Evolutionary conservation across 2,797 vertebrate species (phyloP), one percentile per base, ranked within the genome.

Genomic region (Pelodytes ibericus): DNA sequence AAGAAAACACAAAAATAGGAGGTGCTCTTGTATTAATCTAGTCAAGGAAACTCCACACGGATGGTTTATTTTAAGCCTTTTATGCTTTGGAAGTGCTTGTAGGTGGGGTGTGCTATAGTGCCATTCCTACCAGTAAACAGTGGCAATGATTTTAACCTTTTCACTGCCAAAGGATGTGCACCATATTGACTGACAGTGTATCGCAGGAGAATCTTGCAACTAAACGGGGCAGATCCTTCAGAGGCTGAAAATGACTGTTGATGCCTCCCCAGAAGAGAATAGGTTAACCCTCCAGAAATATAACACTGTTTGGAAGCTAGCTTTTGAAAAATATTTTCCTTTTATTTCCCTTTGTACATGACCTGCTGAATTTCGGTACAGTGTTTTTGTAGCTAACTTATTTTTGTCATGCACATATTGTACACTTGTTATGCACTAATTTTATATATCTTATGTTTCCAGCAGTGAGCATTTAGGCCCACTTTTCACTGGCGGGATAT

Each of bases 391-490:
- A 98, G 96, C 96, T 95, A 95, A 97, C 96, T 99, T 99, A 98
- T 98, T 99, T 79, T 99, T 99, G 95, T 97, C 97, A 99, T 97
- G 96, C 96, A 99, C 96, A 98, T 98, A 90, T 96, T 96, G 96
- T 95, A 96, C 95, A 96, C 97, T 97, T 98, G 98, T 99, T 99
- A 98, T 98, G 97, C 97, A 99, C 96, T 99, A 98, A 96, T 98
- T 99, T 99, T 99, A 95, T 99, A 99, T 96, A 96, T 96, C 96
- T 99, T 98, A 91, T 92, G 97, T 98, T 98, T 98, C 97, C 96
- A 98, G 97, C 96, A 97, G 95, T 99, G 96, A 98, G 90, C 91
- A 91, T 93, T 97, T 97, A 98, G 97, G 97, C 95, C 98, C 95
- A 98, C 98, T 98, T 98, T 98, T 97, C 96, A 97, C 95, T 96